phyloP scores from a whole-genome alignment of 37 sponge, comb jelly and placozoan genomes.

The Haliclona indistincta region DNA sequence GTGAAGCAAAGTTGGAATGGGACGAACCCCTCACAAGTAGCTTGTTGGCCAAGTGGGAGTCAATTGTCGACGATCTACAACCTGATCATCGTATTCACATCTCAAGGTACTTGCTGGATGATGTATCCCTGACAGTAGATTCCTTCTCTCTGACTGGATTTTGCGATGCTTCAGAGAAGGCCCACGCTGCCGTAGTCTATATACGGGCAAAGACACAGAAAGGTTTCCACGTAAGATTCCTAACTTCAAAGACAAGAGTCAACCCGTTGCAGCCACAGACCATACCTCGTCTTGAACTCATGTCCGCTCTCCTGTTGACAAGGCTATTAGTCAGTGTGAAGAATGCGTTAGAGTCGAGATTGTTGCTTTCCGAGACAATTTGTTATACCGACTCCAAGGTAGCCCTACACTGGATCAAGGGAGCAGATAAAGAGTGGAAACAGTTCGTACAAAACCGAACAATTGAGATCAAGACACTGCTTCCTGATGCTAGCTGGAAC shows the following conservation, averaged over 20 bases:
- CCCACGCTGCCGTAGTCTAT: constrained; percentile 36
- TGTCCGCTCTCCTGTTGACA: background rate
- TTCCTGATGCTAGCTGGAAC: background rate
- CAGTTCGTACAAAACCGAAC: constrained; percentile 38
- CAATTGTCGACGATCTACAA: background rate
- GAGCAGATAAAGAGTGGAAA: constrained; percentile 18
- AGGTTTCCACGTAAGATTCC: background rate
- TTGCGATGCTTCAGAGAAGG: constrained; percentile 23
- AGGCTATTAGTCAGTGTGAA: background rate
- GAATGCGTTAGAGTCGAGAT: background rate
- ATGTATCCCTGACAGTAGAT: background rate
- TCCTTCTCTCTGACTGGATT: constrained; percentile 9
- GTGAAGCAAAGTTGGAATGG: background rate
- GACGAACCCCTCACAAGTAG: constrained; percentile 16
- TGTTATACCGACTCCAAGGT: constrained; percentile 45
- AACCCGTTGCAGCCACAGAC: background rate
- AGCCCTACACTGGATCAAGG: constrained; percentile 32
- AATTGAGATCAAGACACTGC: constrained; percentile 8
- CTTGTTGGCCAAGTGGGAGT: background rate
- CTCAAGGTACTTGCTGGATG: constrained; percentile 2
- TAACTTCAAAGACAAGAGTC: constrained; percentile 33
- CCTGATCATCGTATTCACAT: background rate
- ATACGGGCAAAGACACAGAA: background rate
- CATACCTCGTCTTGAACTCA: constrained; percentile 31
- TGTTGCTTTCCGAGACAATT: background rate